Base-by-base conservation (phyloP, 2,888 invertebrate genomes). In the Electrophaes corylata region DNA sequence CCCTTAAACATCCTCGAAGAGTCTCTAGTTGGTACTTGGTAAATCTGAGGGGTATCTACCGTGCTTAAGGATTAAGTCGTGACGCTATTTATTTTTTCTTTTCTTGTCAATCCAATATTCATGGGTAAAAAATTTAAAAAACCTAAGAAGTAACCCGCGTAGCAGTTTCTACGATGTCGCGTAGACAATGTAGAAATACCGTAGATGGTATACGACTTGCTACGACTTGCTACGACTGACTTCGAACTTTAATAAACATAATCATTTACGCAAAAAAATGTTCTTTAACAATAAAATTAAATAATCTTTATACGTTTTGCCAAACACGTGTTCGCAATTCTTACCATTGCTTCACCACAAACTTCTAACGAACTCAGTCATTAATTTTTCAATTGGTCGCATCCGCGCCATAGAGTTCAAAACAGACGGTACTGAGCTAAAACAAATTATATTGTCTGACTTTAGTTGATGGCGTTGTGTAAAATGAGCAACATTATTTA, bases 351-450 rank as follows among this genome's bases (percentile, higher is more conserved):
- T 52, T 53, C 41, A 57, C 64, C 65, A 64, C 60, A 66, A 74
- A 72, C 78, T 79, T 79, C 46, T 47, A 51, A 76, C 72, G 67
- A 67, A 76, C 51, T 74, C 50, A 43, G 37, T 39, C 52, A 14
- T 55, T 83, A 88, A 88, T 86, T 83, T 77, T 78, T 88, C 87
- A 90, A 89, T 89, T 89, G 89, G 76, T 72, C 71, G 75, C 86
- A 87, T 90, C 90, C 89, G 85, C 62, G 59, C 68, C 75, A 72
- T 63, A 79, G 86, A 81, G 71, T 39, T 67, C 66, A 40, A 54
- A 77, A 77, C 69, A 60, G 48, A 50, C 61, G 79, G 81, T 86
- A 69, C 60, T 67, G 79, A 6, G 52, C 82, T 23, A 51, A 19
- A 12, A 14, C 35, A 18, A 5, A 20, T 20, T n/a, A n/a, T n/a